Evolutionary conservation across 2,888 invertebrate genomes (phyloP).

Genomic region (Megamerina dolium): DNA sequence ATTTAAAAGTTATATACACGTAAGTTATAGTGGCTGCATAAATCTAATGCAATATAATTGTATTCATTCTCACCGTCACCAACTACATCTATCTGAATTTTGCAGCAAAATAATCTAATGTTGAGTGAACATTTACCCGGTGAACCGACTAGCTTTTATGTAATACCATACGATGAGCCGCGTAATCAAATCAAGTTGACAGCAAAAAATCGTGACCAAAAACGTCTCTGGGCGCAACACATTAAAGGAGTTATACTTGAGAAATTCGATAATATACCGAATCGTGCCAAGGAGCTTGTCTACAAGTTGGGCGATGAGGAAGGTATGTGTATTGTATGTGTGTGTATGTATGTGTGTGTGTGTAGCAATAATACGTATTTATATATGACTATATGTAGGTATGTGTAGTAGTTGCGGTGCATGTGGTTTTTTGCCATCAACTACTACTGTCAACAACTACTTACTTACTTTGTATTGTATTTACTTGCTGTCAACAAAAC

Average conservation of each 20-base stretch:
- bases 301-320: slow-evolving; percentile 57
- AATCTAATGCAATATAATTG: slow-evolving; percentile 10
- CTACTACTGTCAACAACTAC: too few species aligned
- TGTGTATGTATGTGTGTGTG: too few species aligned
- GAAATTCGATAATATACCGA: slow-evolving; percentile 92
- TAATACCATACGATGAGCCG: slow-evolving; percentile 94
- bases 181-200: slow-evolving; percentile 75
- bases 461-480: too few species aligned
- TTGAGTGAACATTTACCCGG: slow-evolving; percentile 91
- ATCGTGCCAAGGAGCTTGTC: slow-evolving; percentile 85
- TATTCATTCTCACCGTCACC: too few species aligned
- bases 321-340: too few species aligned
- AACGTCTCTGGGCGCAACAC: slow-evolving; percentile 50
- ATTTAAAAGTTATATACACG: slow-evolving; percentile 90
- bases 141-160: slow-evolving; percentile 91
- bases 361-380: too few species aligned
- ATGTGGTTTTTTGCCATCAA: too few species aligned
- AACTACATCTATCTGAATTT: too few species aligned
- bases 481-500: too few species aligned
- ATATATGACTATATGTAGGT: too few species aligned
- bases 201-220: slow-evolving; percentile 50
- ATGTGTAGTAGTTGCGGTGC: too few species aligned
- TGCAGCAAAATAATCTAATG: slow-evolving; percentile 95
- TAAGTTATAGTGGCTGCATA: slow-evolving; percentile 42
- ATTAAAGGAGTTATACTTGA: slow-evolving; percentile 78